These are phyloP conservation scores for Trichonephila clavipes DNA, from an alignment of 1,140 invertebrate genomes.

Conservation along the genomic window DNA sequence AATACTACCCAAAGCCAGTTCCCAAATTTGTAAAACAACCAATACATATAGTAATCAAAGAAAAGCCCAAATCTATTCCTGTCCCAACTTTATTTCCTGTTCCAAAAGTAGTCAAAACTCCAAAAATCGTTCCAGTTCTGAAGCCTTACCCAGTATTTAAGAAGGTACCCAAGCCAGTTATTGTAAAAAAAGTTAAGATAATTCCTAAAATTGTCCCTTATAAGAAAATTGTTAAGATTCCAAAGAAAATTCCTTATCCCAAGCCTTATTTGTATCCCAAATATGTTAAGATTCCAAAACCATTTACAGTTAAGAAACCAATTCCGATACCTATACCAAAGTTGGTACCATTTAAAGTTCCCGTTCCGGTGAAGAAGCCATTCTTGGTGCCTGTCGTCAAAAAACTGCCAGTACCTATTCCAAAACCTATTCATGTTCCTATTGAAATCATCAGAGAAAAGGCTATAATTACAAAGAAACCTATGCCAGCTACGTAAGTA, in stretches of 20 bases:
- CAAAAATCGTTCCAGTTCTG: slow-evolving; percentile 37
- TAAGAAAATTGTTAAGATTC: slow-evolving; percentile 61
- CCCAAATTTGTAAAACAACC: slow-evolving; percentile 69
- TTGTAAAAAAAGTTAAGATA: slow-evolving; percentile 42
- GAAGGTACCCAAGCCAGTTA: slow-evolving; percentile 54
- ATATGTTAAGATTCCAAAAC: slow-evolving; percentile 61
- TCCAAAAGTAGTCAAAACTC: slow-evolving; percentile 66
- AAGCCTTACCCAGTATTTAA: slow-evolving; percentile 53
- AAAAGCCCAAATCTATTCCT: slow-evolving; percentile 35
- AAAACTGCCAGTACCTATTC: slow-evolving; percentile 41
- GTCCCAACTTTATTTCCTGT: slow-evolving; percentile 54
- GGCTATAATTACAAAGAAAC: slow-evolving; percentile 40
- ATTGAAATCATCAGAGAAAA: slow-evolving; percentile 72
- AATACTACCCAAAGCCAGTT: slow-evolving; percentile 51
- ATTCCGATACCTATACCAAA: slow-evolving; percentile 63
- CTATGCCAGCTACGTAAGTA: slow-evolving; percentile 54
- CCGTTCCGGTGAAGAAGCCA: slow-evolving; percentile 61
- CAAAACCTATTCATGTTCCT: slow-evolving; percentile 65
- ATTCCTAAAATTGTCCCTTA: slow-evolving; percentile 70
- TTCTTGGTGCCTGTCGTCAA: slow-evolving; percentile 45
- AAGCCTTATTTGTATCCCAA: slow-evolving; percentile 57
- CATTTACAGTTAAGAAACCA: slow-evolving; percentile 45
- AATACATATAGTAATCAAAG: slow-evolving; percentile 62
- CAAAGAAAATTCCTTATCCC: slow-evolving; percentile 42
- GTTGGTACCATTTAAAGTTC: background rate